Evolutionary conservation across 2,797 vertebrate genomes (phyloP).

Genomic region (Poeciliopsis turneri): DNA sequence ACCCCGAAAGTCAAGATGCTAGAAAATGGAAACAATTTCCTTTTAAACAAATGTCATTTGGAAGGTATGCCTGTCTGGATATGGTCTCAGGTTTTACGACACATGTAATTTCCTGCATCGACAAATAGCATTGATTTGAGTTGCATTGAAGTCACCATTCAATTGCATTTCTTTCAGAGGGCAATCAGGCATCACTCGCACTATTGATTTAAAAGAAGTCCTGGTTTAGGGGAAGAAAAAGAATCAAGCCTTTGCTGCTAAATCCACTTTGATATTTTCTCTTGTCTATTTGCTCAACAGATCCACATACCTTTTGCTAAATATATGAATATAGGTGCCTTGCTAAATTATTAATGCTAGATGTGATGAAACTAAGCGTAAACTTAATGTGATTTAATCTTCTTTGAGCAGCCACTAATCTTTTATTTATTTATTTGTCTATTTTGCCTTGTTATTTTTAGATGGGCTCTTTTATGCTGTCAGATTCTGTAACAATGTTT

Average conservation of each 20-base stretch:
- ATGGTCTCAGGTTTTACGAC: slow-evolving; percentile 73
- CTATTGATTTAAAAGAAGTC: slow-evolving; percentile 75
- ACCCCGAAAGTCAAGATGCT: slow-evolving; percentile 18
- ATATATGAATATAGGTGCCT: slow-evolving; percentile 2
- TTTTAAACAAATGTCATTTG: slow-evolving; percentile 71
- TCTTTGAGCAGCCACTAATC: background rate
- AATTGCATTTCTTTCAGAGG: slow-evolving; percentile 77
- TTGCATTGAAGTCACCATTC: slow-evolving; percentile 80
- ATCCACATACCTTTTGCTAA: slow-evolving; percentile 13
- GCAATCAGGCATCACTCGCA: slow-evolving; percentile 76
- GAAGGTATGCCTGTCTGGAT: slow-evolving; percentile 73
- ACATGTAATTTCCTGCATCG: slow-evolving; percentile 82
- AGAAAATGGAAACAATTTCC: slow-evolving; percentile 62
- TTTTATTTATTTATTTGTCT: background rate
- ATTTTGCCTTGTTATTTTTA: background rate
- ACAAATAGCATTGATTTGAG: slow-evolving; percentile 79
- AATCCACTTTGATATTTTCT: slow-evolving; percentile 38
- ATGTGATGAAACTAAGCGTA: background rate
- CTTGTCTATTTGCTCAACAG: slow-evolving; percentile 18
- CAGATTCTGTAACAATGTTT: background rate
- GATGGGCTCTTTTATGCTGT: background rate
- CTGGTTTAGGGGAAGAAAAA: slow-evolving; percentile 56
- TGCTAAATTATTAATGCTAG: slow-evolving; percentile 16
- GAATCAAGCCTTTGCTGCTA: slow-evolving; percentile 46
- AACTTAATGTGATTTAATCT: background rate